Evolutionary conservation across 2,888 invertebrate species (phyloP).

Genomic region (Thera britannica): DNA sequence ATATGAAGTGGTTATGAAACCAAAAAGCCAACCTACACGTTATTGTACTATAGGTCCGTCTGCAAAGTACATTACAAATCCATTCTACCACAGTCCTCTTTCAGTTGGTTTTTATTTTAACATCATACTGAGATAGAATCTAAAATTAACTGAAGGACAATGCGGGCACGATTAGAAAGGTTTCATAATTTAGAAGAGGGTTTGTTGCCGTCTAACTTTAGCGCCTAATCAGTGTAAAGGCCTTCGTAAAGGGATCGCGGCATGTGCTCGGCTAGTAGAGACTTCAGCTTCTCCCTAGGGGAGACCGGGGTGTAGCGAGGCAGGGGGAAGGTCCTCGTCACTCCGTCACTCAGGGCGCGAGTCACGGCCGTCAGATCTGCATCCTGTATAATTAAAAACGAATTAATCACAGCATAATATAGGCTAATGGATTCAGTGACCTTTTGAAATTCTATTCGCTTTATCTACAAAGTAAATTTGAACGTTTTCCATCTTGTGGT

Average conservation of each 20-base stretch:
- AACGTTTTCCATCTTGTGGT: too few species aligned
- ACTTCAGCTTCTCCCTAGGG: constrained; percentile 90
- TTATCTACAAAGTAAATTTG: constrained; percentile 11
- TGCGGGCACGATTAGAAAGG: constrained; percentile 16
- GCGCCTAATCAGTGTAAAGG: constrained; percentile 84
- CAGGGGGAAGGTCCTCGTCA: constrained; percentile 92
- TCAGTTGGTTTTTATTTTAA: constrained; percentile 8
- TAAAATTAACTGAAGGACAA: constrained; percentile 4
- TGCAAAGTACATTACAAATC: background rate
- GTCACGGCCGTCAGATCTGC: constrained; percentile 91
- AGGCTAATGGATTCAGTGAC: constrained; percentile 26
- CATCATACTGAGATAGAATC: constrained; percentile 1
- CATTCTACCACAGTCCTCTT: constrained; percentile 1
- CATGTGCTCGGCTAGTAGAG: constrained; percentile 91
- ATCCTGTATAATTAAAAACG: constrained; percentile 80
- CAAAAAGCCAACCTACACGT: background rate
- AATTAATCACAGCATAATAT: constrained; percentile 39
- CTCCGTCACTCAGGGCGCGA: constrained; percentile 90
- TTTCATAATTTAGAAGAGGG: constrained; percentile 13
- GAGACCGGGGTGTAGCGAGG: constrained; percentile 93
- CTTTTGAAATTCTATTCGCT: constrained; percentile 18
- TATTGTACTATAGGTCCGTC: background rate
- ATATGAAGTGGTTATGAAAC: background rate
- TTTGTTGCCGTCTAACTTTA: background rate
- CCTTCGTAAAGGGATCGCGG: constrained; percentile 92